Conservation (phyloP, 2,888 invertebrate genomes). For the Lottia scabra region DNA sequence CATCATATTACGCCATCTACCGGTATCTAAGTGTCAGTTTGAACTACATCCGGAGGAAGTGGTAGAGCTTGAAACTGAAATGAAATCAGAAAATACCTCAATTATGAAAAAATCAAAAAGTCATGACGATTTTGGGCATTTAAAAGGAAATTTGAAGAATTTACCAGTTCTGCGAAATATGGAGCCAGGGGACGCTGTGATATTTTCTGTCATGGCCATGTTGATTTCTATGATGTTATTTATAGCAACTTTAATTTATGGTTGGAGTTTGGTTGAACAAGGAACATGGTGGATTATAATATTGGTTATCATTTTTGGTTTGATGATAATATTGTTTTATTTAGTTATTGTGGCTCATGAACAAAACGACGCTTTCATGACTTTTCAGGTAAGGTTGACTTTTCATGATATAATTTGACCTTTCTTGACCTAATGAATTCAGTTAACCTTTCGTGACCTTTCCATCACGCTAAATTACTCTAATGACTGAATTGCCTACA, state of each 20-base stretch:
- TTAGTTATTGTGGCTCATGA: constrained; percentile 66
- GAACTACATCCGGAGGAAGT: constrained; percentile 60
- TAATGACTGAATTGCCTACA: too few species aligned
- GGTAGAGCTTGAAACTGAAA: constrained; percentile 26
- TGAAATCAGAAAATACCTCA: constrained; percentile 45
- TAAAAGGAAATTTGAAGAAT: constrained; percentile 80
- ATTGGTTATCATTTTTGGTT: constrained; percentile 59
- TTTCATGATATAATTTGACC: too few species aligned
- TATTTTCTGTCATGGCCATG: constrained; percentile 73
- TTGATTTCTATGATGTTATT: constrained; percentile 73
- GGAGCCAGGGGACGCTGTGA: constrained; percentile 82
- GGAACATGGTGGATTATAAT: constrained; percentile 81
- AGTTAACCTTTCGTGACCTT: too few species aligned
- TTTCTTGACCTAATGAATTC: too few species aligned
- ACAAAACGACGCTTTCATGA: constrained; percentile 66
- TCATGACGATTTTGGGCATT: constrained; percentile 76
- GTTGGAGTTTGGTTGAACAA: constrained; percentile 70
- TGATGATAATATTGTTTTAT: constrained; percentile 57
- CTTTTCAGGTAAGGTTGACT: constrained; percentile 62
- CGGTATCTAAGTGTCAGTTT: constrained; percentile 63
- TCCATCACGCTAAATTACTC: too few species aligned
- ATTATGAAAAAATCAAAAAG: constrained; percentile 65
- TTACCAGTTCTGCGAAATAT: constrained; percentile 81
- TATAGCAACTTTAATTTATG: constrained; percentile 73
- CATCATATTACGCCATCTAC: constrained; percentile 84